Base-by-base conservation (phyloP, 1,140 invertebrate species). In the Drosophila murphyi region DNA sequence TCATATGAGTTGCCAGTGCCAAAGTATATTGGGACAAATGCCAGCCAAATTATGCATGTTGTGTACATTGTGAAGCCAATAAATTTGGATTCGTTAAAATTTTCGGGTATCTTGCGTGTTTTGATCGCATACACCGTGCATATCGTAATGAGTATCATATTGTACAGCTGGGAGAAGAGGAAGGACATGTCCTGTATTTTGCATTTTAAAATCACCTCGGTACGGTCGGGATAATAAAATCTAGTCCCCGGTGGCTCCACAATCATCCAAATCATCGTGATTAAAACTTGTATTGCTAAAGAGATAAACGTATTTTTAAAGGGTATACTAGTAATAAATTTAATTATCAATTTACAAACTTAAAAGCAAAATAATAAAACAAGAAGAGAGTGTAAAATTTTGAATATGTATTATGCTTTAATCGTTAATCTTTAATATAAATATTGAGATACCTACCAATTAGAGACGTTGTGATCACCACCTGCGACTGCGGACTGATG, bases 11-110 rank as follows among this genome's bases (percentile, higher is more conserved):
- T 92, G 67, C 96, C 95, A 57, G 96, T 96, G 3, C 96, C 96
- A 87, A 95, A 96, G 92, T 97, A 97, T 69, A 97, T 96, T 2
- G 97, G 96, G 5, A 97, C 94, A 92, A 98, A 98, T n/a, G 97
- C 97, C 29, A 96, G 93, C 97, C 97, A 98, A 69, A 97, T 97
- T 10, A 98, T 96, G 74, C 97, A 96, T 0, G 97, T 98, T 0
- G 97, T 97, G 90, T 97, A 98, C 96, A 97, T 97, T 2, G 96
- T 96, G 76, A 97, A 97, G 8, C 96, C 96, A 71, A 97, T 97
- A 82, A 96, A 97, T 92, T 96, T 96, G 0, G 96, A 96, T 89
- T 97, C 96, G 92, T 97, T 98, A 90, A 97, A 97, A 91, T 97
- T 98, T 92, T 97, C 97, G 0, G 97, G 97, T 45, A 98, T 94